Evolutionary conservation across 1,140 invertebrate species (phyloP).

Genomic region (Scaptomyza hsui): DNA sequence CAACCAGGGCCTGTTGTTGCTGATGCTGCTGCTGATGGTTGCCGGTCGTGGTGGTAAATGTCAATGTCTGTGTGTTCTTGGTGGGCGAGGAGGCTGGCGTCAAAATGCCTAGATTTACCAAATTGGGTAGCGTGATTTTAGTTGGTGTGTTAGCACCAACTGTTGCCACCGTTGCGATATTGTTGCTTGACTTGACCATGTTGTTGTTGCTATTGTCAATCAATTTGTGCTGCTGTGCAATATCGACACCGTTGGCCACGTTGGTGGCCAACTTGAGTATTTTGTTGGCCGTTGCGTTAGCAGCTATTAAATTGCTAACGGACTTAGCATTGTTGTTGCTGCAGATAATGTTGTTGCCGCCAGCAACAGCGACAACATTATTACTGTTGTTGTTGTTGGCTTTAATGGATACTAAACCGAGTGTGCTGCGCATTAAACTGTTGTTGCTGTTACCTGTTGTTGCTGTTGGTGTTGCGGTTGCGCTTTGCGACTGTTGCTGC

Average conservation of each 20-base stretch:
- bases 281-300: conserved; percentile 80
- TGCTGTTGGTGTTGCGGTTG: conserved; percentile 54
- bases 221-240: conserved; percentile 65
- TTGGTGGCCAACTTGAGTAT: conserved; percentile 81
- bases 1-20: conserved; percentile 64
- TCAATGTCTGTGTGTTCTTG: conserved; percentile 76
- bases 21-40: conserved; percentile 53
- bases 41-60: conserved; percentile 68
- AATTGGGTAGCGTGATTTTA: conserved; percentile 78
- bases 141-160: conserved; percentile 36
- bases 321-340: conserved; percentile 53
- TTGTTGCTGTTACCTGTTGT: conserved; percentile 83
- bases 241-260: conserved; percentile 71
- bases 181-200: conserved; percentile 51
- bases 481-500: conserved; percentile 47
- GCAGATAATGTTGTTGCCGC: conserved; percentile 36
- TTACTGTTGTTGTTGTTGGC: conserved; percentile 58
- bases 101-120: conserved; percentile 84
- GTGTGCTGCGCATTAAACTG: conserved; percentile 82
- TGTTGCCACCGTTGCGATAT: conserved; percentile 29
- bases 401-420: conserved; percentile 83
- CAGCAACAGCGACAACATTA: conserved; percentile 42
- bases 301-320: conserved; percentile 80
- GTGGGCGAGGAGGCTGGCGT: conserved; percentile 86
- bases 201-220: conserved; percentile 44